A percentile compares a stretch with the other conserved stretches of the same genome.
phyloP scores from a whole-genome alignment of 2,888 invertebrate species.

The Trissolcus japonicus region DNA sequence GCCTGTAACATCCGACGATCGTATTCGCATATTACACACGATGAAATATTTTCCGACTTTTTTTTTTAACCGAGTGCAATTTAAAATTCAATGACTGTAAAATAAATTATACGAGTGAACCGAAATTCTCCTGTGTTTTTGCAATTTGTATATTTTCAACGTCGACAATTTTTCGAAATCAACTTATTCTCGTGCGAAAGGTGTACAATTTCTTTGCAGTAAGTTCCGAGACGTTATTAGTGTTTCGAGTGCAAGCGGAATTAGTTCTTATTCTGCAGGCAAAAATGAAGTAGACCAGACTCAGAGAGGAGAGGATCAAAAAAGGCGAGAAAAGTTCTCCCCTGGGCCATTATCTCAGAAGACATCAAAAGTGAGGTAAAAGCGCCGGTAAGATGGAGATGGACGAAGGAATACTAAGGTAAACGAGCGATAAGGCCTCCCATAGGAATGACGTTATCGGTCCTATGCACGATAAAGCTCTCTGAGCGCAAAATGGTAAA shows the following conservation, averaged over 20 bases:
- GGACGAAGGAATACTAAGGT: slow-evolving; percentile 57
- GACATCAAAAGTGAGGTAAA: slow-evolving; percentile 61
- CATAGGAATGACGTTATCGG: slow-evolving; percentile 57
- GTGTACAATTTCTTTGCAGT: background rate
- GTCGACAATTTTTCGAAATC: background rate
- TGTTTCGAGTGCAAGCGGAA: slow-evolving; percentile 33
- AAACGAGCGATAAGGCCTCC: slow-evolving; percentile 60
- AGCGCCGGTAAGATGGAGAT: slow-evolving; percentile 56
- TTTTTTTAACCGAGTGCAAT: too few relatives aligned
- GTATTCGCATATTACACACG: too few relatives aligned
- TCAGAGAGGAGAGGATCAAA: slow-evolving; percentile 34
- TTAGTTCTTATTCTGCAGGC: slow-evolving; percentile 45
- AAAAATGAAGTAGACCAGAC: slow-evolving; percentile 40
- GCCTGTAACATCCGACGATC: too few relatives aligned
- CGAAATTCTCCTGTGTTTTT: too few relatives aligned
- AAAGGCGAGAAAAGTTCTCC: slow-evolving; percentile 53
- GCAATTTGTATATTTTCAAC: too few relatives aligned
- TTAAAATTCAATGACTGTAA: too few relatives aligned
- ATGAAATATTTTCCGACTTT: too few relatives aligned
- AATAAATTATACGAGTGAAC: too few relatives aligned
- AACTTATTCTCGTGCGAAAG: too few relatives aligned
- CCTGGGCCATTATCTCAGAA: slow-evolving; percentile 56
- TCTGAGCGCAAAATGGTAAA: slow-evolving; percentile 39
- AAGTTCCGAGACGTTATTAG: slow-evolving; percentile 10
- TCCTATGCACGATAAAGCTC: slow-evolving; percentile 50